Base-by-base conservation (phyloP, 2,797 vertebrate species). In the Pipistrellus pygmaeus region DNA sequence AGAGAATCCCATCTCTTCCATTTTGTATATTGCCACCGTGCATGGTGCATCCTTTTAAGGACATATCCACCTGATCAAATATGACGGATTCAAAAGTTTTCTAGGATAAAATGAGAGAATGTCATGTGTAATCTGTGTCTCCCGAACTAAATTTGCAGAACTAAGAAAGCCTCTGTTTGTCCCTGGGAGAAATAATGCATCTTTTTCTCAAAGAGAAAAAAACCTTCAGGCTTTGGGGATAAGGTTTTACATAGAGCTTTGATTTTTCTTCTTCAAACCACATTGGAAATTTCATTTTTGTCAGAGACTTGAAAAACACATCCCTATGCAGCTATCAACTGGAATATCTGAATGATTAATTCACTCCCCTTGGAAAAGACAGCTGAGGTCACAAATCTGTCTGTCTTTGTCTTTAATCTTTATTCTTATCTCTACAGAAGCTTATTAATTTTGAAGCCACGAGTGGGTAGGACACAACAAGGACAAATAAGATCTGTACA, bases 361-460 rank as follows among this genome's bases (percentile, higher is more conserved):
- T 92, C 64, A 41, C 32, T 62, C 35, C 53, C 44, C 69, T 85
- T 57, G 62, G 41, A 91, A 94, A 93, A 57, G 77, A 89, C 23
- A 55, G 51, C 17, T 32, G 18, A 86, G 48, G 64, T 48, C 57
- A 93, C 38, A 83, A 57, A 84, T 76, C 44, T 62, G 25, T 87
- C 71, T 72, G 20, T 23, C 11, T 88, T 75, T 92, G n/a, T 87
- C 62, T 94, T 84, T 92, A 81, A 87, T 91, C 57, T 87, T 82
- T 69, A 73, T 53, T 90, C 14, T 95, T 62, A 35, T 82, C 72
- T 92, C n/a, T 80, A 64, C 66, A 94, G 77, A 88, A 85, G 78
- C 8, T 46, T 72, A 89, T 27, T 86, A 91, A 81, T 91, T 95
- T 87, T 80, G 46, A 97, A 95, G 73, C 8, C 51, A 94, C 30